Evolutionary conservation across 2,888 invertebrate genomes (phyloP), one percentile per base, ranked within the genome.

Genomic region (Dryomyza anilis): DNA sequence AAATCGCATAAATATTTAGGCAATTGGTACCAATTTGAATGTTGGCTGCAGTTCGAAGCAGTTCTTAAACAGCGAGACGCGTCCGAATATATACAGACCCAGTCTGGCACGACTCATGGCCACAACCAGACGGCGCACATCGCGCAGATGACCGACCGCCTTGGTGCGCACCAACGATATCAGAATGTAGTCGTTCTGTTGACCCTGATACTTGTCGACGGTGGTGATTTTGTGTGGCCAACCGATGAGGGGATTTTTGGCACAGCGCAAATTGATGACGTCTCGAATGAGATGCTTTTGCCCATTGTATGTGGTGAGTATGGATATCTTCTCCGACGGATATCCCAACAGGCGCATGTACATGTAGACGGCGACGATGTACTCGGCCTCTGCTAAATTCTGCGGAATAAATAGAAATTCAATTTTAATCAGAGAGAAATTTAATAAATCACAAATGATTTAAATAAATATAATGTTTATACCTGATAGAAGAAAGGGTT

Each of bases 201-300:
- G 99, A 64, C 99, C 99, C 81, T 99, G 99, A 83, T 97, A 99
- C 81, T 98, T 98, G 85, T 99, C 99, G 19, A 99, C 99, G 0
- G 99, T 99, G 0, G 94, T 93, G 27, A 94, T 89, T 86, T 96
- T 97, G 72, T 93, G 90, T 0, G 97, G 97, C 76, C 91, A 86
- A 19, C 98, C 98, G 73, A 99, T 96, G 60, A 98, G 86, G 0
- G 97, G 95, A 85, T 99, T 99, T 67, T 91, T 91, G 1, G 94
- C 94, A 83, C 98, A 99, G 60, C 98, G 87, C 45, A 91, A 91
- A 80, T 94, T 92, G 65, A 99, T 92, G 6, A 99, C 97, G 83
- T 99, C 99, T 1, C 98, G 86, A 48, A 99, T 94, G 59, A 99
- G 87, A 84, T 98, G 96, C 80, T 99, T 99, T 84, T 99, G 98